These are phyloP conservation scores for Chamaetylas fuelleborni DNA, from an alignment of 2,113 vertebrate species.

Conservation along the genomic window DNA sequence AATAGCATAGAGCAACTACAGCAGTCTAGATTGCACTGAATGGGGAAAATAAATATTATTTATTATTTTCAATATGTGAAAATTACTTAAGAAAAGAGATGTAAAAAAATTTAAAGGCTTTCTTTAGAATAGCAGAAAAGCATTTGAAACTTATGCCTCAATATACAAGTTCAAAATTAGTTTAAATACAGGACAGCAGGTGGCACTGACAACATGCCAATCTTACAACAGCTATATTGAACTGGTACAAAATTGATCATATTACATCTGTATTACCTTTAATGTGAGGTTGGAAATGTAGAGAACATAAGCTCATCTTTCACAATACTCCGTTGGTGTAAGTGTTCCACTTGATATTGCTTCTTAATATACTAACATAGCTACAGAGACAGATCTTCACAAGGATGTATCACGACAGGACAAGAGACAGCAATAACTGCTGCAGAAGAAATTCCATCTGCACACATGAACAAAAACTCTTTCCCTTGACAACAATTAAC, in stretches of 20 bases:
- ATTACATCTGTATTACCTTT: not conserved
- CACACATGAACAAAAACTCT: not conserved
- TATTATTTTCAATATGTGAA: not conserved
- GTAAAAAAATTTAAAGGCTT: not conserved
- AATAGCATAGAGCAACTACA: not conserved
- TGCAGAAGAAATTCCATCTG: not conserved
- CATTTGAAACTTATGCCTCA: not conserved
- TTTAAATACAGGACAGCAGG: conserved; percentile 19
- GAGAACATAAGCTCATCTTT: not conserved
- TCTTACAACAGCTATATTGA: not conserved
- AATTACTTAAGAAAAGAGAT: not conserved
- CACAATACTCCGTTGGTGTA: not conserved
- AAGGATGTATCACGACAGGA: not conserved
- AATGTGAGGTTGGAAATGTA: not conserved
- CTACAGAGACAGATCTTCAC: not conserved
- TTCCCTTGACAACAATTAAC: not conserved
- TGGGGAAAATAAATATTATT: not conserved
- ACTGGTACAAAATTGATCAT: not conserved
- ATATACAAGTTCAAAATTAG: not conserved
- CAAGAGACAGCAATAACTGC: not conserved
- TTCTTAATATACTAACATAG: not conserved
- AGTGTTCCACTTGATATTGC: not conserved
- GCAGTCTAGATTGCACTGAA: not conserved
- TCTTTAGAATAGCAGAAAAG: not conserved
- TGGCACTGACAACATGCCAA: conserved; percentile 26